phyloP scores from a whole-genome alignment of 2,888 invertebrate genomes.

The Apodemia duryi region DNA sequence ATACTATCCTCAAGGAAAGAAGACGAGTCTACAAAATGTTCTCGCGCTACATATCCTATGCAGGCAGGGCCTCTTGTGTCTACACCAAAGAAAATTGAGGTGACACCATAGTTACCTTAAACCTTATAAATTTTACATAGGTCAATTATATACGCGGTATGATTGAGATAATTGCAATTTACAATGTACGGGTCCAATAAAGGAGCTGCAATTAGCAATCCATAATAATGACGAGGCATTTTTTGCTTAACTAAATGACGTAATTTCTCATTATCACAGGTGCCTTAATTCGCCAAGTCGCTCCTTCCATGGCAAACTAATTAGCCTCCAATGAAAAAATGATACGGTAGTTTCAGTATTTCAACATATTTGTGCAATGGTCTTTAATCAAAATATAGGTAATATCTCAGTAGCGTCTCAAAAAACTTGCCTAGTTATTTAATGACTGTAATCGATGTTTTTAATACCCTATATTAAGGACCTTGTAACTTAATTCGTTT shows the following conservation, averaged over 20 bases:
- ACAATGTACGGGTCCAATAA: neutral
- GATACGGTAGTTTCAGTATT: neutral
- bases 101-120: no score
- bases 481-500: no score
- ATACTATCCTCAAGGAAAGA: no score
- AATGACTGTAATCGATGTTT: no score
- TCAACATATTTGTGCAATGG: conserved; percentile 3
- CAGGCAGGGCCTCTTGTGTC: no score
- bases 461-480: no score
- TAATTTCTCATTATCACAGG: neutral
- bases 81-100: no score
- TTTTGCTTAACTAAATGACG: neutral
- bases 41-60: no score
- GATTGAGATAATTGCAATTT: neutral
- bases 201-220: neutral
- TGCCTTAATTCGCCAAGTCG: neutral
- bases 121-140: neutral
- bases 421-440: no score
- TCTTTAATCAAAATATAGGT: neutral
- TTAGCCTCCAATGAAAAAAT: neutral
- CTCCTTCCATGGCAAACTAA: conserved; percentile 6
- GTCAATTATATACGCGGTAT: neutral
- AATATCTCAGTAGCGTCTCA: no score
- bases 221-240: neutral
- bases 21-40: no score